Percentiles rank a stretch among this genome's conserved stretches.
phyloP scores from a whole-genome alignment of 2,797 vertebrate species.

The Sarcophilus harrisii region DNA sequence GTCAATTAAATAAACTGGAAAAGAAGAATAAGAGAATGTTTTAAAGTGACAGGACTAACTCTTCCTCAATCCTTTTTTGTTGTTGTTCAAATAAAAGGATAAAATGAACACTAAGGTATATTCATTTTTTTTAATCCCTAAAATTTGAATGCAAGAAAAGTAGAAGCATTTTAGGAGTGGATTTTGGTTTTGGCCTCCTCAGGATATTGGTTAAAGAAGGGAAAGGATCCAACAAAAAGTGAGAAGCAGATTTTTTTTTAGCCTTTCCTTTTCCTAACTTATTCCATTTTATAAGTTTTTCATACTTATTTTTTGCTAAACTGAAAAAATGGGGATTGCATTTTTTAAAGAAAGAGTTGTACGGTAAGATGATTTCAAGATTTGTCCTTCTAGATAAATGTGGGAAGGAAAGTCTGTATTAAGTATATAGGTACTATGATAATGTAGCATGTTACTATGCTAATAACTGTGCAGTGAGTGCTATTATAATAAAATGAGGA shows the following conservation, averaged over 20 bases:
- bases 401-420: background rate
- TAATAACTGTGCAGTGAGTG: background rate
- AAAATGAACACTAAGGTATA: constrained; percentile 13
- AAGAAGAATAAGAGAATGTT: background rate
- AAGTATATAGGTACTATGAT: too few species aligned
- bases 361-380: background rate
- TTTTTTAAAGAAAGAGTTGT: background rate
- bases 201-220: constrained; percentile 32
- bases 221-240: background rate
- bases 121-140: background rate
- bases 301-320: background rate
- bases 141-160: background rate
- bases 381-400: background rate
- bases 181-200: background rate
- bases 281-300: background rate
- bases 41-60: constrained; percentile 36
- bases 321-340: background rate
- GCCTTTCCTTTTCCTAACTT: background rate
- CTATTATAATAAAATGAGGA: background rate
- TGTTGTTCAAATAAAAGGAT: constrained; percentile 40
- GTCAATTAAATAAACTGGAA: constrained; percentile 29
- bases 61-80: background rate
- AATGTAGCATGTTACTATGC: background rate
- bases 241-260: background rate
- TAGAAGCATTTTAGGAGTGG: background rate